A percentile compares a stretch with the other conserved stretches of the same genome.
Evolutionary conservation across 2,797 vertebrate genomes (phyloP).

Genomic region (Molossus molossus): DNA sequence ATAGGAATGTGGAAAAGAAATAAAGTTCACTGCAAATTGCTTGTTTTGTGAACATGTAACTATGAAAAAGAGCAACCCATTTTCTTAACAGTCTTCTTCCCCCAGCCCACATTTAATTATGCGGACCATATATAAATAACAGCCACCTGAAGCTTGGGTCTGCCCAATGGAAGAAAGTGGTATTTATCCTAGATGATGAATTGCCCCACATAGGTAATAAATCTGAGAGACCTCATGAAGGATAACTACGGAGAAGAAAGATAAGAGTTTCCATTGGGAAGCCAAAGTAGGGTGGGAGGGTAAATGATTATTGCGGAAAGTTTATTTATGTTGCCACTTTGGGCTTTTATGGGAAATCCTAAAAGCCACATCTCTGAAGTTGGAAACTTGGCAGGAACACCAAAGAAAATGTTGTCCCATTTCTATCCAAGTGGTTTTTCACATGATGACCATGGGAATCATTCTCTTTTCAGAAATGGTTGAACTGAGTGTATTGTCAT

Average conservation of each 20-base stretch:
- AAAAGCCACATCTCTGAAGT: constrained; percentile 86
- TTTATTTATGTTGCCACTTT: constrained; percentile 83
- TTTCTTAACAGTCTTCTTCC: constrained; percentile 56
- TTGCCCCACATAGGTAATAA: constrained; percentile 55
- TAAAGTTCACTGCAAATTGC: constrained; percentile 29
- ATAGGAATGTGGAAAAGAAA: constrained; percentile 52
- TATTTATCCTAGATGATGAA: constrained; percentile 57
- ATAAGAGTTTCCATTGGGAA: constrained; percentile 74
- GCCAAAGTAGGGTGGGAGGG: constrained; percentile 19
- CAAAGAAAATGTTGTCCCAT: constrained; percentile 80
- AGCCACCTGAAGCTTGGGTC: neutral
- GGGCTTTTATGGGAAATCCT: constrained; percentile 85
- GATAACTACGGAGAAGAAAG: constrained; percentile 76
- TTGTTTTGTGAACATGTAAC: constrained; percentile 34
- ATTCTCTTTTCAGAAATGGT: constrained; percentile 78
- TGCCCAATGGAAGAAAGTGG: neutral
- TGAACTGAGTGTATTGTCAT: constrained; percentile 56
- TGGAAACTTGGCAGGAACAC: constrained; percentile 82
- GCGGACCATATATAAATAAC: neutral
- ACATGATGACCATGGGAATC: constrained; percentile 71
- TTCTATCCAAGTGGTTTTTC: constrained; percentile 77
- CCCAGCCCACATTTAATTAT: constrained; percentile 59
- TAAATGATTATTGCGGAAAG: constrained; percentile 69
- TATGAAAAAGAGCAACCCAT: constrained; percentile 53
- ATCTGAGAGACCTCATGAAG: constrained; percentile 4